Base-by-base conservation (phyloP, 2,797 vertebrate species). In the Sebastes itinus region DNA sequence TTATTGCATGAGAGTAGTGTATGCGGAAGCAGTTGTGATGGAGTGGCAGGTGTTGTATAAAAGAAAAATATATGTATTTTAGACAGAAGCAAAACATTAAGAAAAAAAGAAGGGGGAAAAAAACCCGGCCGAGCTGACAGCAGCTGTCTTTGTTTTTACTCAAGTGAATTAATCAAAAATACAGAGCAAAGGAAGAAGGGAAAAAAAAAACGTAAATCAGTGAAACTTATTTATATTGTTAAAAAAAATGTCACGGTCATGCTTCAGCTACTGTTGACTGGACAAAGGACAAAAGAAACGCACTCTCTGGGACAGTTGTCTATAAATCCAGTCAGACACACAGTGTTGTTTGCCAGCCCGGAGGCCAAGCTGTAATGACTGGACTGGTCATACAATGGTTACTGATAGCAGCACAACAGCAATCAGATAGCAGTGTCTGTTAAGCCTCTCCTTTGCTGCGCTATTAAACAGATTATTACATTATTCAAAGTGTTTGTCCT, bases 391-490 rank as follows among this genome's bases (percentile, higher is more conserved):
- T 85, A 94, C 91, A 95, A 93, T 95, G 90, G 92, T 92, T 92
- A 92, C 95, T 90, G 95, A 96, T 95, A 95, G 93, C 94, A 95
- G 92, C 88, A 95, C 91, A 96, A 95, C 92, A 94, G 91, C 86
- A 93, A 96, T 96, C 97, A 96, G 96, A 97, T 92, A 95, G 84
- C 90, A 91, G 78, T 88, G 91, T 94, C 92, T 91, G 65, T 90
- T 95, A 95, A 94, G 90, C 94, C 95, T 95, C 95, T 97, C 95
- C 95, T 95, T 97, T 96, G 95, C 96, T 95, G 93, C 91, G 66
- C 78, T 95, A 96, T 97, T 97, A 96, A 94, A 96, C 93, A 94
- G 94, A 93, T 95, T 94, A 96, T 94, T 94, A 96, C 95, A 96
- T 95, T 96, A 96, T 93, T 90, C 95, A 92, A 92, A 95, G 88